These are phyloP conservation scores for Pseudopipra pipra DNA, from an alignment of 2,113 vertebrate species.

Conservation along the genomic window DNA sequence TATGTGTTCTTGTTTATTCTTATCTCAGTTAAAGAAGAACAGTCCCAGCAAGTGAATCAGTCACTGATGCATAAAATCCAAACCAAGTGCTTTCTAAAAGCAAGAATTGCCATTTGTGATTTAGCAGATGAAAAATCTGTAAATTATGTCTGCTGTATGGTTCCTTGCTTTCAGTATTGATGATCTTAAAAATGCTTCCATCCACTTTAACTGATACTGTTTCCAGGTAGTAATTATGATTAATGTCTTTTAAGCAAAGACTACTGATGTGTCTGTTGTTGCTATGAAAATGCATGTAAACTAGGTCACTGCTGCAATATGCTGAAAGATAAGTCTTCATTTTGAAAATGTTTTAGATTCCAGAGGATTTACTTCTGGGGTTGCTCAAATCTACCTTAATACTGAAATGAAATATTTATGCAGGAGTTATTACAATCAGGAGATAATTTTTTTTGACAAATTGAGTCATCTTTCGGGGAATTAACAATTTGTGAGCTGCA, in stretches of 20 bases:
- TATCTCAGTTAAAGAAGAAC: not conserved
- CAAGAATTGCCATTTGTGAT: not conserved
- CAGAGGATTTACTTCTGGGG: not conserved
- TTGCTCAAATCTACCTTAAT: not conserved
- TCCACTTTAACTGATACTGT: not conserved
- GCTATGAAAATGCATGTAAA: not conserved
- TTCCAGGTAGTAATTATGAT: conserved; percentile 10
- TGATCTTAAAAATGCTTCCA: conserved; percentile 15
- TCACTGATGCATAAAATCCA: not conserved
- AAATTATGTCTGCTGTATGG: not conserved
- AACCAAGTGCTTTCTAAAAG: not conserved
- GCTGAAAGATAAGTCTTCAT: not conserved
- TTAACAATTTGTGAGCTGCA: not conserved
- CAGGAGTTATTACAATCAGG: not conserved
- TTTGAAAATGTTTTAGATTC: not conserved
- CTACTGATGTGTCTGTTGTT: not conserved
- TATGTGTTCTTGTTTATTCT: not conserved
- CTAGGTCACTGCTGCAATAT: not conserved
- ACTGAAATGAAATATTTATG: not conserved
- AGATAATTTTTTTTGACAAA: not conserved
- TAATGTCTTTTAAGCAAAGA: not conserved
- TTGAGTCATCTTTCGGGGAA: not conserved
- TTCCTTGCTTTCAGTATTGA: not conserved
- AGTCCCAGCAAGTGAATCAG: not conserved
- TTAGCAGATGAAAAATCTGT: conserved; percentile 5